Evolutionary conservation across 2,113 vertebrate species (phyloP), one percentile per base, ranked within the genome.

Genomic region (Heliornis fulica): DNA sequence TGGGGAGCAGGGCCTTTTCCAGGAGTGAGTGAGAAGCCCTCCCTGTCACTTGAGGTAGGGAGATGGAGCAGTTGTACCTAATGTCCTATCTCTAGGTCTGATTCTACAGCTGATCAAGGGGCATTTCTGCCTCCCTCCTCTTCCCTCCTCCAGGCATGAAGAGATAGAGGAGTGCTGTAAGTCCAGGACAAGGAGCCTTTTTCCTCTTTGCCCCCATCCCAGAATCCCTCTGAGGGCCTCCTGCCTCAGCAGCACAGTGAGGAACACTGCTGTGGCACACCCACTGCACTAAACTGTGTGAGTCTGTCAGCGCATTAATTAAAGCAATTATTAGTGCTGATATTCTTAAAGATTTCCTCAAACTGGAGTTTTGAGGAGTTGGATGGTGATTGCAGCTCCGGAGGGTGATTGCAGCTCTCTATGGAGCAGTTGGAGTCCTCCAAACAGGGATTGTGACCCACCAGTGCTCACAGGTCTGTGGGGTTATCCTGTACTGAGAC

Each of bases 71-170:
- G 31, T 75, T 66, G 31, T 36, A 31, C 8, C 25, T 38, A 9
- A 32, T 93, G 17, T 22, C 6, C 7, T 13, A 53, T 36, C 45
- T 77, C 54, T 80, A n/a, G n/a, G 5, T 53, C 63, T 92, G 65
- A 68, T 20, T 8, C 36, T n/a, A 21, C 1, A 2, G 23, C 18
- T 46, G 45, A 72, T 3, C 0, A 3, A 78, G 21, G 5, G 0
- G 3, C 13, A 20, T 89, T 93, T 69, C 59, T 51, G 7, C 2
- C 17, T 3, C 0, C 2, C 3, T 68, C 9, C 1, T 15, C 6
- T 87, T 2, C 1, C 15, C n/a, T 78, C 84, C 16, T 9, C 23
- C 1, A 2, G 61, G 3, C 64, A 31, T 19, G 18, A 92, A 56
- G 32, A 45, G 18, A 31, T 28, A 59, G 45, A 70, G 11, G 5